These are phyloP conservation scores for Bos indicus DNA, from an alignment of 2,113 vertebrate genomes.

Conservation along the genomic window DNA sequence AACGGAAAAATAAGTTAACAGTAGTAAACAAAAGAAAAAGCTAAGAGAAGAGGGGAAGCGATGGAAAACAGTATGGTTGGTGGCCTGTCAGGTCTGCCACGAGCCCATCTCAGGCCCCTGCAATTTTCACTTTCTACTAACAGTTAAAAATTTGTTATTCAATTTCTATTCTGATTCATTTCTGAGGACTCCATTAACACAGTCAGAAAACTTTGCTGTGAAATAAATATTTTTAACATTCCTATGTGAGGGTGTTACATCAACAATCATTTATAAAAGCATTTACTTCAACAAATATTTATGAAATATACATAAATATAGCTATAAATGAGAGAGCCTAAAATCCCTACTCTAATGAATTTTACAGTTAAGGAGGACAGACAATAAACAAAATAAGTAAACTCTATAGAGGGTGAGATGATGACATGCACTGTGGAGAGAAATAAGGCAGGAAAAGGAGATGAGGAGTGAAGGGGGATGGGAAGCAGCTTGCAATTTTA, in stretches of 20 bases:
- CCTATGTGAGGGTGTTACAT: background rate
- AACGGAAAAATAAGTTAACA: background rate
- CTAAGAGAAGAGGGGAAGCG: background rate
- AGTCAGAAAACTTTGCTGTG: background rate
- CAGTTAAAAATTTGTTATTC: background rate
- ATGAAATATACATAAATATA: background rate
- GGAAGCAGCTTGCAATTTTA: background rate
- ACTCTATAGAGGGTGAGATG: background rate
- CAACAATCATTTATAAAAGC: background rate
- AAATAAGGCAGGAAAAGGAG: background rate
- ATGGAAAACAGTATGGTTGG: background rate
- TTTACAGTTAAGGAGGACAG: background rate
- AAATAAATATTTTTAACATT: constrained; percentile 12
- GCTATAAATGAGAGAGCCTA: background rate
- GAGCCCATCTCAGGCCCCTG: background rate
- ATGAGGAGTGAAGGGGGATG: background rate
- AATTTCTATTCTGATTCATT: background rate
- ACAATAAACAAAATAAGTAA: background rate
- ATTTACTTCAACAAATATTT: background rate
- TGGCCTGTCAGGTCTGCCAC: background rate
- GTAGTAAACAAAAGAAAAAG: background rate
- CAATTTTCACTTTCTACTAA: background rate
- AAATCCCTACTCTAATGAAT: background rate
- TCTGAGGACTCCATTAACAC: background rate
- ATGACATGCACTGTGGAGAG: background rate